Conservation (phyloP, 2,797 vertebrate genomes). For the Tolypeutes matacus region DNA sequence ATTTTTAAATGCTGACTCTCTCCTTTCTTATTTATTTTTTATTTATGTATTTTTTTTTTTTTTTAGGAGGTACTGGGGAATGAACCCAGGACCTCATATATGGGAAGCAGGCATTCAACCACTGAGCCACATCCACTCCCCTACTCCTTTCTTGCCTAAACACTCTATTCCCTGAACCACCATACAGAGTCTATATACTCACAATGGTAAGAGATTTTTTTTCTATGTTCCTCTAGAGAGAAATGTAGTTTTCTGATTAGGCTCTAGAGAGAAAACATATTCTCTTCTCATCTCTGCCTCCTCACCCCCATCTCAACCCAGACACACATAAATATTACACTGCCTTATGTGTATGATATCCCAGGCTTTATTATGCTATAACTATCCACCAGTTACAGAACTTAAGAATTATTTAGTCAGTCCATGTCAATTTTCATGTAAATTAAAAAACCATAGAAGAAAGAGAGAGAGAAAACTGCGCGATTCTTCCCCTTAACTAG, state of each 20-base stretch:
- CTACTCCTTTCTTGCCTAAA: background rate
- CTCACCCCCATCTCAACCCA: background rate
- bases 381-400: background rate
- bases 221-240: background rate
- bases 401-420: background rate
- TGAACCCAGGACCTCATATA: too few species aligned
- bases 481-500: background rate
- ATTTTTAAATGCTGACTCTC: background rate
- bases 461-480: background rate
- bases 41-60: too few species aligned
- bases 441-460: background rate
- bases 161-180: background rate
- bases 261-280: background rate
- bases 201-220: background rate
- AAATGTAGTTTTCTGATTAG: background rate
- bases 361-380: background rate
- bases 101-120: too few species aligned
- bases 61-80: too few species aligned
- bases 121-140: too few species aligned
- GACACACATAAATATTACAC: background rate
- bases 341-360: background rate
- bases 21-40: background rate
- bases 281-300: background rate
- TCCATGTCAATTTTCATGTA: background rate
- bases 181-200: background rate